Conservation (phyloP, 1,140 invertebrate genomes). For the Rhopalosiphum padi region DNA sequence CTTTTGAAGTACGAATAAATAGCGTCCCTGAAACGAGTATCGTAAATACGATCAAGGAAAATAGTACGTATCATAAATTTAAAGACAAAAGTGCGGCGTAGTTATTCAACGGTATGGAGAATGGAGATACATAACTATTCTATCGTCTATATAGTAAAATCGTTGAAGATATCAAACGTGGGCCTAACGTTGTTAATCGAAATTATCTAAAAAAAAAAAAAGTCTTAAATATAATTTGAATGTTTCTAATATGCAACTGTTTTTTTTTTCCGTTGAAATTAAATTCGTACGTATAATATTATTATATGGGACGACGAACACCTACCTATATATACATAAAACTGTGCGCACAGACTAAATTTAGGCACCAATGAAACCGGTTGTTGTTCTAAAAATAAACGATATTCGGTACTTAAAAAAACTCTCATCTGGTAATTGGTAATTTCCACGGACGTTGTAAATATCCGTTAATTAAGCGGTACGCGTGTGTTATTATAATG, state of each 20-base stretch:
- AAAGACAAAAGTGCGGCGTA: background rate
- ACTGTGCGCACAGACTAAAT: background rate
- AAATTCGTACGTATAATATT: background rate
- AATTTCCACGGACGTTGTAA: background rate
- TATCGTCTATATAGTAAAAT: background rate
- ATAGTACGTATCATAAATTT: background rate
- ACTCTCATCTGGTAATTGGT: background rate
- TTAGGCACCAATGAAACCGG: background rate
- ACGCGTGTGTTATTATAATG: conserved; percentile 2
- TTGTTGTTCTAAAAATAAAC: conserved; percentile 4
- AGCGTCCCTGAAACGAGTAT: background rate
- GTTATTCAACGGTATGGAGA: background rate
- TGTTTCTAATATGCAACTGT: background rate
- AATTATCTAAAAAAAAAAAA: background rate
- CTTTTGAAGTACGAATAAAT: background rate
- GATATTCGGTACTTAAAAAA: background rate
- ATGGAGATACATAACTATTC: background rate
- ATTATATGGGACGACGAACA: background rate
- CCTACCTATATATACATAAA: background rate
- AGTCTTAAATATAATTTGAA: too few species aligned
- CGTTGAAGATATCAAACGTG: background rate
- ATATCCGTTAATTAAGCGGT: conserved; percentile 7
- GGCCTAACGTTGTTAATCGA: background rate
- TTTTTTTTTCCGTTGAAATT: conserved; percentile 4
- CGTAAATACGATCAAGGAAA: background rate